Evolutionary conservation across 2,888 invertebrate genomes (phyloP).

Genomic region (Drosophila maculinotata): DNA sequence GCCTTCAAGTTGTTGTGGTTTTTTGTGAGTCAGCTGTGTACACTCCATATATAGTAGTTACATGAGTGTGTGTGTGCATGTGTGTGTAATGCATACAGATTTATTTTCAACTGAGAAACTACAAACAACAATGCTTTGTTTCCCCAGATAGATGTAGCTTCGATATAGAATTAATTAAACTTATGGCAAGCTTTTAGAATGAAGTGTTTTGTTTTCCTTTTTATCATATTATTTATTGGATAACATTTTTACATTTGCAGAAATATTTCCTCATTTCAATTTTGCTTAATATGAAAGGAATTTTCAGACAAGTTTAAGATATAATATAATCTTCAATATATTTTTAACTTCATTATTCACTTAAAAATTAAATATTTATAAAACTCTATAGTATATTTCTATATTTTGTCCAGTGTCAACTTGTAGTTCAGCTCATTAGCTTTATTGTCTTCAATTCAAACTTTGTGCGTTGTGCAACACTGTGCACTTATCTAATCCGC

Average conservation of each 20-base stretch:
- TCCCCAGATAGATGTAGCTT: no score
- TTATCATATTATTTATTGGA: no score
- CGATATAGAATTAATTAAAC: no score
- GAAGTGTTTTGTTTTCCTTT: no score
- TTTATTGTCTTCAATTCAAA: slow-evolving; percentile 1
- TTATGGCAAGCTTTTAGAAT: no score
- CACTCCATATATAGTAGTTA: slow-evolving; percentile 11
- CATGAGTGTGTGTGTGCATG: no score
- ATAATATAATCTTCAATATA: no score
- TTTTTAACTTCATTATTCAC: neutral
- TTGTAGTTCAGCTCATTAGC: slow-evolving; percentile 19
- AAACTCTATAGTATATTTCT: neutral
- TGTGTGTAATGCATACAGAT: neutral
- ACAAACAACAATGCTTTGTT: no score
- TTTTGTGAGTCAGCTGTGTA: slow-evolving; percentile 18
- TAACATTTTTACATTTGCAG: no score
- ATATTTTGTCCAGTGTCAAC: neutral
- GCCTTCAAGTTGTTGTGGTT: slow-evolving; percentile 15
- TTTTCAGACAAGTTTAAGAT: no score
- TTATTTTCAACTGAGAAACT: neutral
- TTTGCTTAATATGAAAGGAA: no score
- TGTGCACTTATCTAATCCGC: neutral
- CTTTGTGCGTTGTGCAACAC: slow-evolving; percentile 18
- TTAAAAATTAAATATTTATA: neutral
- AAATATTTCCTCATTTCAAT: no score